phyloP scores from a whole-genome alignment of 2,888 invertebrate species.

The Julus scanicus region DNA sequence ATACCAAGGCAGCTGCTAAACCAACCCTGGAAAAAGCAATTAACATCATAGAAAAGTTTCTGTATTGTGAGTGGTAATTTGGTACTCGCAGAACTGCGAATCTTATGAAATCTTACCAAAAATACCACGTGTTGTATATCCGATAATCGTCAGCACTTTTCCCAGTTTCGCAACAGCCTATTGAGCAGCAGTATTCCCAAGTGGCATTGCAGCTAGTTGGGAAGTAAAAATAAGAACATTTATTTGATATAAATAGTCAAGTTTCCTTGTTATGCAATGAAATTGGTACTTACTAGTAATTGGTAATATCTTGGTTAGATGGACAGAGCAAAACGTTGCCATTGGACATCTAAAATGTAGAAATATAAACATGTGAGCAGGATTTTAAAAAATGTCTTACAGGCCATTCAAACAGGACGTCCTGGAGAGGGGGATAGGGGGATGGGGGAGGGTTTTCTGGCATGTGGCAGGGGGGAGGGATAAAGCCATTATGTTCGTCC shows the following conservation, averaged over 20 bases:
- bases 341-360: neutral
- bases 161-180: constrained; percentile 5
- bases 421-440: too few species aligned
- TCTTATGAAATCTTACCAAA: constrained; percentile 15
- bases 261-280: neutral
- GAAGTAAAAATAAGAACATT: neutral
- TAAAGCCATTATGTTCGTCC: too few species aligned
- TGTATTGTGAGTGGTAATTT: neutral
- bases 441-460: too few species aligned
- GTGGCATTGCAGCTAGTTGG: constrained; percentile 50
- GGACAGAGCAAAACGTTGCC: neutral
- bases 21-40: constrained; percentile 41
- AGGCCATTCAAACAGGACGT: too few species aligned
- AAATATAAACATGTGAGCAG: neutral
- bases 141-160: neutral
- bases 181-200: constrained; percentile 50
- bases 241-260: neutral
- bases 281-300: neutral
- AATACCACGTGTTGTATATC: constrained; percentile 47
- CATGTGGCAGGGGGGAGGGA: too few species aligned
- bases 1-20: constrained; percentile 14
- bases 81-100: neutral
- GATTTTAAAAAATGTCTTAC: too few species aligned
- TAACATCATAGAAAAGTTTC: neutral
- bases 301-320: neutral